A percentile compares a stretch with the other conserved stretches of the same genome.
Evolutionary conservation across 2,888 invertebrate genomes (phyloP).

Genomic region (Sesia bembeciformis): DNA sequence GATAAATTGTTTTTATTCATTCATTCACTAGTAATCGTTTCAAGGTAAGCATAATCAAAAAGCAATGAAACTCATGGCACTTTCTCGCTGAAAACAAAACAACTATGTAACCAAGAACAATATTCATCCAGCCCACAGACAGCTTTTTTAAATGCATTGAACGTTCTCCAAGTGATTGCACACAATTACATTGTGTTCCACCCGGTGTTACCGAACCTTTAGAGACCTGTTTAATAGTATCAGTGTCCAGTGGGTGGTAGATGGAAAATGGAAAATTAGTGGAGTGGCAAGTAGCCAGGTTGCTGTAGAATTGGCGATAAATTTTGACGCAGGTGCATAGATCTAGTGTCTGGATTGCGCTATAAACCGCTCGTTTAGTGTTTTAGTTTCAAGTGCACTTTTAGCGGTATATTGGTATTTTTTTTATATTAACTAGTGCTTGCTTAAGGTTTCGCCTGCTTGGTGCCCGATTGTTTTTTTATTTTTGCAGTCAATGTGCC

Average conservation of each 20-base stretch:
- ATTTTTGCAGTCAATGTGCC: no score
- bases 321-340: conserved; percentile 35
- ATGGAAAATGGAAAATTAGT: neutral
- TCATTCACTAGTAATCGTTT: no score
- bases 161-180: neutral
- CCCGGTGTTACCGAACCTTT: neutral
- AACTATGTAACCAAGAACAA: neutral
- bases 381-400: no score
- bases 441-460: no score
- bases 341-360: no score
- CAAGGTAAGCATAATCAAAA: no score
- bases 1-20: no score
- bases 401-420: no score
- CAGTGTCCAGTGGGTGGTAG: neutral
- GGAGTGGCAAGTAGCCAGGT: conserved; percentile 40
- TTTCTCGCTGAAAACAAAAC: neutral
- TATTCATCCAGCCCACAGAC: neutral
- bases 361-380: no score
- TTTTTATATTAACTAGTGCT: no score
- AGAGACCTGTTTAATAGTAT: neutral
- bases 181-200: neutral
- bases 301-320: conserved; percentile 40
- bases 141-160: neutral
- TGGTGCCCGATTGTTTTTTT: no score
- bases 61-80: no score